Base-by-base conservation (phyloP, 30 jellyfish, hydroid and myxozoan genomes). In the Turritopsis rubra region DNA sequence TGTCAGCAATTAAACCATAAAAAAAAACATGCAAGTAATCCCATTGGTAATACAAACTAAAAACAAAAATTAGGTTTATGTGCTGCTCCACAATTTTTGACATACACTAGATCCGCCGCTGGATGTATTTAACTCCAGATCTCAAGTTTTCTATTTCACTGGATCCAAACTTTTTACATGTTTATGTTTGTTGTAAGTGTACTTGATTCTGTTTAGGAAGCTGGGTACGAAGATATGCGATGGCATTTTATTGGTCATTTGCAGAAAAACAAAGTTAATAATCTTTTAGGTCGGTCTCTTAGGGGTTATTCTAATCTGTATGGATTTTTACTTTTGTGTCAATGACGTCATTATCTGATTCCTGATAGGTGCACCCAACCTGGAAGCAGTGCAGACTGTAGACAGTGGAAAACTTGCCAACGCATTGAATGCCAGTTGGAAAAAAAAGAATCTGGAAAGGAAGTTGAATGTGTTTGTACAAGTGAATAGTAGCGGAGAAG, bases 161-260 rank as follows among this genome's bases (percentile, higher is more conserved):
- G n/a, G 30, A n/a, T 68, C 17, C 30, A 21, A 13, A 30, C 65
- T 74, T 74, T 74, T n/a, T 24, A 7, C 26, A n/a, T 21, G 7
- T 66, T n/a, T 19, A n/a, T n/a, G 28, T n/a, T 81, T 29, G 19
- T 81, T 21, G n/a, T n/a, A n/a, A n/a, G n/a, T n/a, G 60, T 3
- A 41, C 73, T 80, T 19, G 25, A 16, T 84, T 72, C 53, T 78
- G 22, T 65, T 41, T 87, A 86, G 85, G 88, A 79, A 16, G 95
- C 84, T 1, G 92, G 96, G 26, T 83, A 30, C 66, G 85, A 83
- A 5, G 99, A 93, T 28, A 88, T 93, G 60, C 85, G 85, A 41
- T 93, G 99, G 99, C 99, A 93, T 84, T 93, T 93, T 76, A 93
- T 93, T 85, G 99, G 99, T 68, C 89, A 84, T 53, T 73, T 93